These are phyloP conservation scores for Battus philenor DNA, from an alignment of 1,140 invertebrate genomes.

Conservation along the genomic window DNA sequence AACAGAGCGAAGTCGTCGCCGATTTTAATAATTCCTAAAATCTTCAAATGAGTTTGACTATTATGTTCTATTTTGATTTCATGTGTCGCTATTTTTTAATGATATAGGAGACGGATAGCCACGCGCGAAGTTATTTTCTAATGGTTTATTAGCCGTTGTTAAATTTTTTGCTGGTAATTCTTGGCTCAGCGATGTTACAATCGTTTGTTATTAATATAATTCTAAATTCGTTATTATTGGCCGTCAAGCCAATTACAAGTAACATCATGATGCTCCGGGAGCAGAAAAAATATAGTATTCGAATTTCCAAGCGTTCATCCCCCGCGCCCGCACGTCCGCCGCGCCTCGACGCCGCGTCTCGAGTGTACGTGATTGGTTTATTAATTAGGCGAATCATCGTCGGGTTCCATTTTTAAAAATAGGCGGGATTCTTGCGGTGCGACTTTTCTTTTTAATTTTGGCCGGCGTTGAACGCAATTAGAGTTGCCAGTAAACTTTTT, in stretches of 20 bases:
- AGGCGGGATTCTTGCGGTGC: conserved; percentile 72
- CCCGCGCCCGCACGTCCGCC: conserved; percentile 71
- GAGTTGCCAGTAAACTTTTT: conserved; percentile 62
- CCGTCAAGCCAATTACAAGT: conserved; percentile 71
- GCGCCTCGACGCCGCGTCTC: conserved; percentile 70
- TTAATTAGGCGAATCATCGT: conserved; percentile 75
- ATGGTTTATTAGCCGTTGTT: conserved; percentile 27
- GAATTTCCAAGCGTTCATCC: conserved; percentile 73
- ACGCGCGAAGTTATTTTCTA: conserved; percentile 30
- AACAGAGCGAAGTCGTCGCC: conserved; percentile 28
- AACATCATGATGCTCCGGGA: conserved; percentile 60
- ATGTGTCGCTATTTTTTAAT: conserved; percentile 23
- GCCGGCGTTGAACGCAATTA: conserved; percentile 69
- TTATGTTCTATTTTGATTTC: conserved; percentile 23
- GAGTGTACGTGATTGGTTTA: conserved; percentile 75
- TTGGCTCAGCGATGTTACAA: conserved; percentile 31
- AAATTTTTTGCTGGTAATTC: conserved; percentile 28
- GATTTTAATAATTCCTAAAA: conserved; percentile 36
- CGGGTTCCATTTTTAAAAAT: conserved; percentile 76
- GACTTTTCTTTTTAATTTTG: conserved; percentile 74
- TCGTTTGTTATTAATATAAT: conserved; percentile 42
- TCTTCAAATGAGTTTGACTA: conserved; percentile 36
- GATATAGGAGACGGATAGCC: conserved; percentile 27
- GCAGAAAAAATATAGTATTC: conserved; percentile 74
- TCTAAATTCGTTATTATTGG: conserved; percentile 49